A percentile compares a stretch with the other conserved stretches of the same genome.
These are phyloP conservation scores for Melozone crissalis DNA, from an alignment of 2,113 vertebrate species.

Conservation along the genomic window DNA sequence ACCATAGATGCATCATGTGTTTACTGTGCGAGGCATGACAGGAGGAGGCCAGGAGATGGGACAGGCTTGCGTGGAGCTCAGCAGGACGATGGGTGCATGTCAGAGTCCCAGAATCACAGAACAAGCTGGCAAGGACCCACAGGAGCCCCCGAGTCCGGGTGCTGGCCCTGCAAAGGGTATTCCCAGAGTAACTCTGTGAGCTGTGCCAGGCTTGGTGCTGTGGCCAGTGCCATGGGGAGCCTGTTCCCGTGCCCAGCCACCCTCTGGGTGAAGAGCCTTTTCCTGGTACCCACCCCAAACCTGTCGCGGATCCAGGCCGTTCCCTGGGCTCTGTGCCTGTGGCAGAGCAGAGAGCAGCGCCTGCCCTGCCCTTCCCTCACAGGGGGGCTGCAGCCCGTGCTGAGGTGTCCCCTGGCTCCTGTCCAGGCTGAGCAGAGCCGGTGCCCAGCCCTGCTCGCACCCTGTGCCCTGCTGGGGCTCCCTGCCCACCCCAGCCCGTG, in stretches of 20 bases:
- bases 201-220: neutral
- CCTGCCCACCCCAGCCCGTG: neutral
- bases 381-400: rapidly evolving
- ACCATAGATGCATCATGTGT: rapidly evolving
- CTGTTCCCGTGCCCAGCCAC: neutral
- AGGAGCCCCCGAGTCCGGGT: neutral
- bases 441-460: neutral
- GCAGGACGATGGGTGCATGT: rapidly evolving
- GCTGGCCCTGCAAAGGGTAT: neutral
- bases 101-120: neutral
- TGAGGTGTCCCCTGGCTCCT: neutral
- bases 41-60: neutral
- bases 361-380: neutral
- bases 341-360: neutral
- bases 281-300: rapidly evolving
- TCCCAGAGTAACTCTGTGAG: neutral
- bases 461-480: too few relatives aligned
- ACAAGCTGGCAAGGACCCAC: too few relatives aligned
- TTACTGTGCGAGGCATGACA: neutral
- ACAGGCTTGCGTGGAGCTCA: neutral
- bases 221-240: neutral
- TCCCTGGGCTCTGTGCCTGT: neutral
- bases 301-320: neutral
- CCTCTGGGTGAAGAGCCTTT: rapidly evolving
- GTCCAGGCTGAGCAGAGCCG: neutral